Percentiles rank a stretch among this genome's conserved stretches.
Evolutionary conservation across 1,140 invertebrate genomes (phyloP).

Genomic region (Homarus americanus): DNA sequence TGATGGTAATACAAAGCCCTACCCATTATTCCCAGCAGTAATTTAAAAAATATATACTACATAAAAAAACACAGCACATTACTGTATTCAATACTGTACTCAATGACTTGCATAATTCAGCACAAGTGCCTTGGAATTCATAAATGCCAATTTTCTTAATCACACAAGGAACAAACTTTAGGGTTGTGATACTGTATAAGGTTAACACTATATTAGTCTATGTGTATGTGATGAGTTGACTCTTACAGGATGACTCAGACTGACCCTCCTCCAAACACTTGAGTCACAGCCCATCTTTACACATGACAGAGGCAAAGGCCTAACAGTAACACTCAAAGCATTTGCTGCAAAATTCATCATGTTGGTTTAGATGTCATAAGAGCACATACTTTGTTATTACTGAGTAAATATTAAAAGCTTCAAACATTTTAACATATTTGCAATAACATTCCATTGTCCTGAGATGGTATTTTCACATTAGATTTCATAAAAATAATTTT

Average conservation of each 20-base stretch:
- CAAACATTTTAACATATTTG: neutral
- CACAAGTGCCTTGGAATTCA: neutral
- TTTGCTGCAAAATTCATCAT: neutral
- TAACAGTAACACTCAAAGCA: neutral
- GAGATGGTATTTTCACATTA: neutral
- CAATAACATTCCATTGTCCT: neutral
- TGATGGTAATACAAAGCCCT: neutral
- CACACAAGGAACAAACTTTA: neutral
- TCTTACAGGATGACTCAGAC: neutral
- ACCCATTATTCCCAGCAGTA: neutral
- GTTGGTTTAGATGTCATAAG: neutral
- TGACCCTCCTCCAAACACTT: neutral
- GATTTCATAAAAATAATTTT: no score
- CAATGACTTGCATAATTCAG: neutral
- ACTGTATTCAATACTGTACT: neutral
- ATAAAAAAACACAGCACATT: no score
- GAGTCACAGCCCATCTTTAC: neutral
- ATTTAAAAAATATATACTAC: neutral
- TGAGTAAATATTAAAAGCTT: neutral
- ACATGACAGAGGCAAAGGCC: no score
- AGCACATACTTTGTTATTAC: neutral
- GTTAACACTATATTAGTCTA: neutral
- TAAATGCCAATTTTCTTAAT: neutral
- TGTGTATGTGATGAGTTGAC: neutral
- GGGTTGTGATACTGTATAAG: neutral